Percentiles rank a stretch among this genome's conserved stretches.
These are phyloP conservation scores for Timema cristinae DNA, from an alignment of 2,888 invertebrate genomes.

Conservation along the genomic window DNA sequence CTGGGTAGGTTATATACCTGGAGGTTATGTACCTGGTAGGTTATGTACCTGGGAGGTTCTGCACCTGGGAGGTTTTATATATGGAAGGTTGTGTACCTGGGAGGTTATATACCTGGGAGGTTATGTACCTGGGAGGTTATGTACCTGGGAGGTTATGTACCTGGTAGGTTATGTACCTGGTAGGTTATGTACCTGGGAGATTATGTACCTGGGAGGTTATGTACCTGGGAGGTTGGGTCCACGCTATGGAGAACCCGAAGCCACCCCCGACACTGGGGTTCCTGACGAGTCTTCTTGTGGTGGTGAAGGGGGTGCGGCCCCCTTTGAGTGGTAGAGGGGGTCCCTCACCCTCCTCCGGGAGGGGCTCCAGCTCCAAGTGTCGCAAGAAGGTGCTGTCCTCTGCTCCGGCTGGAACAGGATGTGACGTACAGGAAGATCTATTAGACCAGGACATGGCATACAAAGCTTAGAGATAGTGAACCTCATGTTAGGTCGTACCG, in stretches of 20 bases:
- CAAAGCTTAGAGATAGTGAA: no score
- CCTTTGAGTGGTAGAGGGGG: conserved; percentile 50
- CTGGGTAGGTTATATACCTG: no score
- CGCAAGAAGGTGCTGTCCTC: conserved; percentile 46
- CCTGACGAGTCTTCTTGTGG: conserved; percentile 59
- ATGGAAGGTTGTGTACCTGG: conserved; percentile 43
- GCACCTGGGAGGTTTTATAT: no score
- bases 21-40: no score
- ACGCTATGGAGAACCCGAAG: conserved; percentile 82
- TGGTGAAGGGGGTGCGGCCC: conserved; percentile 80
- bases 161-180: no score
- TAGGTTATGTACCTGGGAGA: no score
- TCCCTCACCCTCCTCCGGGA: conserved; percentile 46
- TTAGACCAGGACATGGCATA: background rate
- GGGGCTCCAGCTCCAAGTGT: conserved; percentile 78
- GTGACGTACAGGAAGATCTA: background rate
- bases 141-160: no score
- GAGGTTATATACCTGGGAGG: conserved; percentile 39
- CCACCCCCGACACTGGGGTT: conserved; percentile 49
- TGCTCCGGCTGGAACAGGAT: conserved; percentile 12
- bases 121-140: no score
- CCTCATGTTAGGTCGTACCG: no score
- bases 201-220: background rate
- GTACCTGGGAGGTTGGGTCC: conserved; percentile 75
- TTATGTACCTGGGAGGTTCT: no score